phyloP scores from a whole-genome alignment of 2,113 vertebrate genomes.

The Dascyllus trimaculatus region DNA sequence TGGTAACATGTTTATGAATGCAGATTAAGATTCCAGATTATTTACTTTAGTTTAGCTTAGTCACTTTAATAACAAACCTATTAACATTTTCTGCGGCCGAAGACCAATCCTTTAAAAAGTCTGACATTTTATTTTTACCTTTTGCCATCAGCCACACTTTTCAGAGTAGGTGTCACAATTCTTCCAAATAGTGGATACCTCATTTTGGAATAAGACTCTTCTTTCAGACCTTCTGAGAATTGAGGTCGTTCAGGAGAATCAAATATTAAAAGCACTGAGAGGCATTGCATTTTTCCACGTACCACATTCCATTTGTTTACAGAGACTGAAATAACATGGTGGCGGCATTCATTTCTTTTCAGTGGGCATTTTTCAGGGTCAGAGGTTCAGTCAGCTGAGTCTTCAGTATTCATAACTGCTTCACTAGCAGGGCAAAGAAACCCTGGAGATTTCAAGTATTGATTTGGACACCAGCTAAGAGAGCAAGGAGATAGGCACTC shows the following conservation, averaged over 20 bases:
- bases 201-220: conserved; percentile 41
- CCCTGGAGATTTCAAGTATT: conserved; percentile 70
- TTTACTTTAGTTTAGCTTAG: not conserved
- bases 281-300: conserved; percentile 35
- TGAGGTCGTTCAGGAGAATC: conserved; percentile 60
- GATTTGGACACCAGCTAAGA: conserved; percentile 65
- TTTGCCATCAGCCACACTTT: conserved; percentile 30
- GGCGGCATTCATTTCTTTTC: conserved; percentile 65
- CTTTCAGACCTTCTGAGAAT: conserved; percentile 51
- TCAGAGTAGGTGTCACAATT: conserved; percentile 17
- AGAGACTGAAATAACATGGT: conserved; percentile 59
- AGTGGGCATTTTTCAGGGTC: conserved; percentile 74
- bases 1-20: not conserved
- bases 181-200: conserved; percentile 34
- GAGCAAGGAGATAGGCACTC: conserved; percentile 35
- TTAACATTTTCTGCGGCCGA: not conserved
- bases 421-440: conserved; percentile 64
- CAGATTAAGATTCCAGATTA: not conserved
- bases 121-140: conserved; percentile 20
- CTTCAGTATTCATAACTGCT: conserved; percentile 77
- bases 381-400: conserved; percentile 77
- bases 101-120: not conserved
- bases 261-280: conserved; percentile 67
- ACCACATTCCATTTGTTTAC: conserved; percentile 66
- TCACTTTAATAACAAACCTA: not conserved